These are phyloP conservation scores for Papilio dardanus DNA, from an alignment of 1,140 invertebrate genomes.

Conservation along the genomic window DNA sequence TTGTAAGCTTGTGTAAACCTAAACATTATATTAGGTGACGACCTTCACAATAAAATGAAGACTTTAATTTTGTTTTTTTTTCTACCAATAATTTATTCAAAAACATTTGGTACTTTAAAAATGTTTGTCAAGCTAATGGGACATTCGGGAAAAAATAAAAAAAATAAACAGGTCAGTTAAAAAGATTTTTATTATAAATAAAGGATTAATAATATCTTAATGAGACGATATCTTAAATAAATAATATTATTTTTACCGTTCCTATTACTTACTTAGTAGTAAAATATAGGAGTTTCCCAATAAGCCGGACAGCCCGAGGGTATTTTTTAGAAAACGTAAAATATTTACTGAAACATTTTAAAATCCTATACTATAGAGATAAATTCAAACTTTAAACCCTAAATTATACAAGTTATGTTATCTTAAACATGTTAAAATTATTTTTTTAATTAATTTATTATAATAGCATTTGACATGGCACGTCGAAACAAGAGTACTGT, in stretches of 20 bases:
- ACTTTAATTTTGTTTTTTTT: conserved; percentile 68
- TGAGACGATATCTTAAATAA: background rate
- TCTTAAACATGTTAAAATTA: background rate
- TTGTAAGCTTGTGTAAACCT: conserved; percentile 77
- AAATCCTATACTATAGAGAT: background rate
- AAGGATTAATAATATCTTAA: background rate
- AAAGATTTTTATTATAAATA: background rate
- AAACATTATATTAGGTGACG: conserved; percentile 77
- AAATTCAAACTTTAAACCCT: too few relatives aligned
- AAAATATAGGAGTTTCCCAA: too few relatives aligned
- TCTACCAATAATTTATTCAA: background rate
- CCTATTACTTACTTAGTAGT: background rate
- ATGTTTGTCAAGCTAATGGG: too few relatives aligned
- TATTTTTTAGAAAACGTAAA: too few relatives aligned
- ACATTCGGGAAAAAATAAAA: too few relatives aligned
- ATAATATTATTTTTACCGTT: background rate
- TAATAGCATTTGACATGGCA: too few relatives aligned
- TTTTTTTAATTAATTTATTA: background rate
- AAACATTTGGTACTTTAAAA: background rate
- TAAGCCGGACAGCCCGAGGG: too few relatives aligned
- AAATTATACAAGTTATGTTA: too few relatives aligned
- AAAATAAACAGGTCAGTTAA: background rate
- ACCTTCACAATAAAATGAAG: conserved; percentile 81
- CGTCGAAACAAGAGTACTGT: too few relatives aligned
- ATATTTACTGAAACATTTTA: too few relatives aligned